Evolutionary conservation across 2,888 invertebrate genomes (phyloP).

Genomic region (Cheilosia scutellata): DNA sequence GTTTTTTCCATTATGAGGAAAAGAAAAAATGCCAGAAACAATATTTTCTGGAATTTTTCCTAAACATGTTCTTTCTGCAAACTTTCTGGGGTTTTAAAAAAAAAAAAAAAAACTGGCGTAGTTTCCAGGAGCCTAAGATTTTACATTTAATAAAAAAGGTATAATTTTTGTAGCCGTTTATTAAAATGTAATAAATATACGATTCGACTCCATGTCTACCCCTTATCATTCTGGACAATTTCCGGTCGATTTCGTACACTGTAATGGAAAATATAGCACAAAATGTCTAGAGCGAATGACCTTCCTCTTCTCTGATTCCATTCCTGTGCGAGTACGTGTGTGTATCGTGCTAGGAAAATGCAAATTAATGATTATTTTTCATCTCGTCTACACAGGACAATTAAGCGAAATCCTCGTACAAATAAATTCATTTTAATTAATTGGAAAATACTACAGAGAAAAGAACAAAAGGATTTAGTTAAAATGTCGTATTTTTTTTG

Average conservation of each 20-base stretch:
- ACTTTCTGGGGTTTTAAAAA: no score
- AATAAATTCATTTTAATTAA: conserved; percentile 59
- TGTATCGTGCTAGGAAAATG: conserved; percentile 9
- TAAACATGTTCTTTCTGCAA: no score
- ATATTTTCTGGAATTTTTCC: no score
- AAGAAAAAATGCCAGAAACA: no score
- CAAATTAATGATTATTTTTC: conserved; percentile 39
- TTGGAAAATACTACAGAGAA: conserved; percentile 27
- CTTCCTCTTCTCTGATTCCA: background rate
- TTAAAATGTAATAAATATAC: no score
- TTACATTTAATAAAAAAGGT: no score
- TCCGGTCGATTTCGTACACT: background rate
- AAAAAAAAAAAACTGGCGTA: no score
- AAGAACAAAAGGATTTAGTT: conserved; percentile 18
- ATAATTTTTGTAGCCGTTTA: no score
- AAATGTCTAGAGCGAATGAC: background rate
- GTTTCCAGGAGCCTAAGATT: no score
- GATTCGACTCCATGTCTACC: no score
- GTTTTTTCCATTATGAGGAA: no score
- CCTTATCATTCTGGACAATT: background rate
- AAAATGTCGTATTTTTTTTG: conserved; percentile 2
- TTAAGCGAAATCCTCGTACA: conserved; percentile 15
- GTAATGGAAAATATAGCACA: background rate
- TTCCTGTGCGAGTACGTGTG: background rate
- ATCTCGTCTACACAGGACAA: conserved; percentile 20